Conservation (phyloP, 2,888 invertebrate species). For the Theodoxus fluviatilis region DNA sequence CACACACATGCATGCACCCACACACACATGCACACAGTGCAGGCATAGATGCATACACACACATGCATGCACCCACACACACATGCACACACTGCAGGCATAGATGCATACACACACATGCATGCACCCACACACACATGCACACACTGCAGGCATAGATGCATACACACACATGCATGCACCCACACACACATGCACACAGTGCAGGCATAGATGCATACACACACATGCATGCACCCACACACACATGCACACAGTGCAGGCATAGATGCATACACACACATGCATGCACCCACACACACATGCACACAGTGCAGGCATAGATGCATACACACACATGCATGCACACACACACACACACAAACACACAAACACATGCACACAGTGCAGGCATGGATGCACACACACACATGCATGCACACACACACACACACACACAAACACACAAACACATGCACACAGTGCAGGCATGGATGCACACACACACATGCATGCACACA, state of each 20-base stretch:
- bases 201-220: too few species aligned
- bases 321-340: neutral
- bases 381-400: neutral
- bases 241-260: neutral
- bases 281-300: neutral
- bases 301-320: neutral
- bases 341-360: neutral
- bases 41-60: neutral
- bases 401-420: slow-evolving; percentile 8
- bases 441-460: slow-evolving; percentile 4
- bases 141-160: neutral
- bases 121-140: neutral
- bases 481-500: slow-evolving; percentile 20
- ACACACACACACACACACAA: neutral
- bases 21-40: neutral
- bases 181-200: slow-evolving; percentile 7
- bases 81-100: neutral
- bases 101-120: neutral
- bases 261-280: neutral
- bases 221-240: neutral
- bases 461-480: too few species aligned
- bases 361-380: neutral
- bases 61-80: slow-evolving; percentile 1
- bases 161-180: neutral
- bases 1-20: neutral